Base-by-base conservation (phyloP, 2,113 vertebrate genomes). In the Lepidothrix coronata region DNA sequence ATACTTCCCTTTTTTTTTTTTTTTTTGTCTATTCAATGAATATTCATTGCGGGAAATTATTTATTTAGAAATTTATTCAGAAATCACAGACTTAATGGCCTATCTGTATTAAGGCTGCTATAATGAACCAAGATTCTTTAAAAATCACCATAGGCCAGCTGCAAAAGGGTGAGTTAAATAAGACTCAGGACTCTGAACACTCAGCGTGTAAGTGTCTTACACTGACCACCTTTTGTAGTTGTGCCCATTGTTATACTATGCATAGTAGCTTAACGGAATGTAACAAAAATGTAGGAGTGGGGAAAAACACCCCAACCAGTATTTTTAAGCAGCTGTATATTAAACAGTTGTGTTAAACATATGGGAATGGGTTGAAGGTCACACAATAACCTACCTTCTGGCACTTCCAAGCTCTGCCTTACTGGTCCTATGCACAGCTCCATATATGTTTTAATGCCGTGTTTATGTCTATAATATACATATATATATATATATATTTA, bases 11-110 rank as follows among this genome's bases (percentile, higher is more conserved):
- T 46, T 35, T 55, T 24, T 86, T 91, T 55, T 55, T 51, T 59
- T 30, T 33, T 33, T 57, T 22, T 21, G 5, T 8, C 28, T 67
- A 27, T 63, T 87, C 66, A 44, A 89, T 95, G 65, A 75, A 67
- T 71, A 92, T 73, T 84, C 75, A 79, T 55, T 33, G 35, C 5
- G 17, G n/a, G 12, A 91, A 94, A 93, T 81, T 54, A 87, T 89
- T 92, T 91, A 77, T 81, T 94, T 79, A 74, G 28, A 89, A 91
- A 91, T 94, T 61, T 93, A 89, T 96, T 92, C 82, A 91, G 57
- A 94, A 95, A 91, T 91, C 73, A 85, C 44, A 93, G 85, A 23
- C 27, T 62, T 88, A 74, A 74, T 76, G 57, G 31, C 43, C 23
- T 70, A 8, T 35, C 5, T 30, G 16, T 86, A 55, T 72, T 55